These are phyloP conservation scores for Poecile atricapillus DNA, from an alignment of 2,113 vertebrate species.

Conservation along the genomic window DNA sequence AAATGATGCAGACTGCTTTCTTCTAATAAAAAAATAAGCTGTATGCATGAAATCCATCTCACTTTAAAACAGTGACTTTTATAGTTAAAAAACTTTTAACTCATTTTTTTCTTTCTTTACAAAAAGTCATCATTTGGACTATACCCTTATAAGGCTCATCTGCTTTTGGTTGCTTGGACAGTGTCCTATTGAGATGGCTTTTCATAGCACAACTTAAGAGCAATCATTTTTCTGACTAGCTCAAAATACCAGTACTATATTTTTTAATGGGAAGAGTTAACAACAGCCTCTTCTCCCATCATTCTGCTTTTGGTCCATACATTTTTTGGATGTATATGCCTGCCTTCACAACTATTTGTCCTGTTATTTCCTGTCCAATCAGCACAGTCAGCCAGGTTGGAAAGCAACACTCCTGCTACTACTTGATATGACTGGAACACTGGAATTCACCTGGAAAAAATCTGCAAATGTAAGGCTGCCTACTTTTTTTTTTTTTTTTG, in stretches of 20 bases:
- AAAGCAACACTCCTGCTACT: background rate
- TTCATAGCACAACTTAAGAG: background rate
- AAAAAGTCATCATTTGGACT: background rate
- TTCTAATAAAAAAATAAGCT: background rate
- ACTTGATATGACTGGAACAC: background rate
- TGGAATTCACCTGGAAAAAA: background rate
- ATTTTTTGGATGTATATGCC: background rate
- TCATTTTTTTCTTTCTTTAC: background rate
- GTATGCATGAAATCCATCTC: background rate
- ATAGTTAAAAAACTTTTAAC: background rate
- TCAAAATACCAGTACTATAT: background rate
- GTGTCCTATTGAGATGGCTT: background rate
- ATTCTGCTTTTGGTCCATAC: background rate
- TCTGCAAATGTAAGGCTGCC: background rate
- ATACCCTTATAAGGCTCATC: background rate
- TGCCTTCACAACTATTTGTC: background rate
- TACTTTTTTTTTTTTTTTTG: background rate
- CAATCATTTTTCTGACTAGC: background rate
- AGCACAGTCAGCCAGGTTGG: fast-evolving
- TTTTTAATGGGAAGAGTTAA: background rate
- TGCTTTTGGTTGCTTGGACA: background rate
- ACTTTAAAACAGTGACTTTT: background rate
- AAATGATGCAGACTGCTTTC: background rate
- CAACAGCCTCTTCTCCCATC: background rate
- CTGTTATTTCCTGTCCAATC: background rate